Evolutionary conservation across 2,797 vertebrate genomes (phyloP).

Genomic region (Tokudaia muenninki): DNA sequence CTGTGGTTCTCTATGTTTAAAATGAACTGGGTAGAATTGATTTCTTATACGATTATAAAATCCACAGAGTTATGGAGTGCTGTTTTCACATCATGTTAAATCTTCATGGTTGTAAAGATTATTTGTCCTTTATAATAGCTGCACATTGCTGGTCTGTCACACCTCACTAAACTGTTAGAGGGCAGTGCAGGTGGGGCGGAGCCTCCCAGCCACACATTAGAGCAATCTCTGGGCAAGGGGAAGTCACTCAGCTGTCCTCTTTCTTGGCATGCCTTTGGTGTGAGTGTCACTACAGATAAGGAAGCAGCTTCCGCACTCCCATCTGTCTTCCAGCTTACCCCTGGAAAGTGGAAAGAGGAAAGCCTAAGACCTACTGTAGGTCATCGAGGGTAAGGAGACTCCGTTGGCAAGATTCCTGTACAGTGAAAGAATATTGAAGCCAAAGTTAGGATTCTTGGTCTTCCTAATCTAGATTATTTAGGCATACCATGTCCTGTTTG

Average conservation of each 20-base stretch:
- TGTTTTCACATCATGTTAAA: not conserved
- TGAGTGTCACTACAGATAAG: not conserved
- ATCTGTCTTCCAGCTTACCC: not conserved
- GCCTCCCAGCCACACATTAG: not conserved
- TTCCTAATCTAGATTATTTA: not conserved
- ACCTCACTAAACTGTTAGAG: not conserved
- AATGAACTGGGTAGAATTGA: not conserved
- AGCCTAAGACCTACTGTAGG: not conserved
- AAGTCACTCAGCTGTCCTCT: not conserved
- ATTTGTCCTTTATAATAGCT: not conserved
- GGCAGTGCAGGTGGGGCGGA: too few species aligned
- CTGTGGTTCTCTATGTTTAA: not conserved
- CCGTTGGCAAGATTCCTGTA: not conserved
- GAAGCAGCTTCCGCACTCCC: not conserved
- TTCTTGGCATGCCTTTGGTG: slow-evolving; percentile 7
- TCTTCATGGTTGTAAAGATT: not conserved
- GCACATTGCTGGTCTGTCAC: not conserved
- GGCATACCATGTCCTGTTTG: not conserved
- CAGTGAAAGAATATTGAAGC: not conserved
- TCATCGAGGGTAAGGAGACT: not conserved
- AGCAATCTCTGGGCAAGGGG: not conserved
- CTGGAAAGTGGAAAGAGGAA: not conserved
- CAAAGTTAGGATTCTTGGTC: slow-evolving; percentile 13
- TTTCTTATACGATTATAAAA: slow-evolving; percentile 39
- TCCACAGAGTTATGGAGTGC: not conserved